Evolutionary conservation across 2,113 vertebrate species (phyloP), one percentile per base, ranked within the genome.

Genomic region (Candoia aspera): DNA sequence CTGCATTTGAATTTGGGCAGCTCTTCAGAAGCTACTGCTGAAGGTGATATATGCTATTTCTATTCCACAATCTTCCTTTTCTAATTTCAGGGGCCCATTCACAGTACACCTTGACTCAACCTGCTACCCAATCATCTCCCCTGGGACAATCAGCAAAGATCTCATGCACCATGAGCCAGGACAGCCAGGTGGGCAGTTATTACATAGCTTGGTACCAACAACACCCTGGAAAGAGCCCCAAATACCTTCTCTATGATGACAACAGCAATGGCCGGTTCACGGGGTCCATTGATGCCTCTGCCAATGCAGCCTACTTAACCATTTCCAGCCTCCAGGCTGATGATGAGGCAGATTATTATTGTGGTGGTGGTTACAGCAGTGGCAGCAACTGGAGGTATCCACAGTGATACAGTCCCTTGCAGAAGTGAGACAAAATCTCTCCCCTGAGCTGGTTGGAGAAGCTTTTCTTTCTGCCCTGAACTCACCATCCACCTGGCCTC

Each of bases 41-140:
- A 64, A 2, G 12, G 0, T n/a, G 4, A 4, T 68, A 1, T 2
- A 13, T n/a, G 29, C 4, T 3, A n/a, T n/a, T 0, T 68, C 12
- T 0, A 0, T 3, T n/a, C 15, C 62, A n/a, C 29, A 42, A 42
- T 68, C 62, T 68, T 68, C 12, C 11, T 0, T n/a, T 68, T n/a
- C n/a, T 68, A n/a, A 13, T 4, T 46, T 84, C 83, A 84, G 83
- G 37, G 23, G 37, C 19, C 2, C 46, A 84, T 3, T 37, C 79
- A 23, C 79, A 84, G 19, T 46, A 23, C 9, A 46, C 42, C 6
- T 46, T 46, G 37, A 42, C 79, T 84, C 79, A 84, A 0, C 79
- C 79, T 84, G 15, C 2, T 0, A 0, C 15, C 23, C 33, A 19
- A 37, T 46, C 79, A 0, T 37, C 29, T 23, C 9, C 37, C 1